Evolutionary conservation across 2,797 vertebrate genomes (phyloP).

Genomic region (Otolemur crassicaudatus): DNA sequence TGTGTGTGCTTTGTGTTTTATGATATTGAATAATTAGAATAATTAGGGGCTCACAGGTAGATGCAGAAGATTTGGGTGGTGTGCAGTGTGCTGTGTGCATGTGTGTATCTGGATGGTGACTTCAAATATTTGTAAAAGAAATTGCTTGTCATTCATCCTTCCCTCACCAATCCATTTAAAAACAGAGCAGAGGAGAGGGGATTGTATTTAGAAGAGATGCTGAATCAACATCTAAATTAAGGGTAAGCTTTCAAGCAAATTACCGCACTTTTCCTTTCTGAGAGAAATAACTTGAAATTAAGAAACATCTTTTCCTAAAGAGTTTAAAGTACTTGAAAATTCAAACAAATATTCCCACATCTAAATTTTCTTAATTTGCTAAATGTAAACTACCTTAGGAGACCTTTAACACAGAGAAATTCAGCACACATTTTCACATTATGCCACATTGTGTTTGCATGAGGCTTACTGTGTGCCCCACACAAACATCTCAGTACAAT

Average conservation of each 20-base stretch:
- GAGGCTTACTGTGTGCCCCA: neutral
- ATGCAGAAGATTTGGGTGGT: neutral
- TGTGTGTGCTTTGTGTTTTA: neutral
- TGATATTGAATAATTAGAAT: neutral
- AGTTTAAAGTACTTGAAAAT: constrained; percentile 49
- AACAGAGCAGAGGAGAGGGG: neutral
- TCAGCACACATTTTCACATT: neutral
- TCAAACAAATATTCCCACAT: constrained; percentile 44
- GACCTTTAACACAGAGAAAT: neutral
- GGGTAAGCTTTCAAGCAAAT: constrained; percentile 53
- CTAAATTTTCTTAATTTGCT: constrained; percentile 62
- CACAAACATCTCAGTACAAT: neutral
- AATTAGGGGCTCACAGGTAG: neutral
- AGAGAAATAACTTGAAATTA: constrained; percentile 51
- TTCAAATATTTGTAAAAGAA: constrained; percentile 56
- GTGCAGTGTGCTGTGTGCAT: neutral
- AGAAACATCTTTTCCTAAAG: constrained; percentile 44
- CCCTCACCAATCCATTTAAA: constrained; percentile 41
- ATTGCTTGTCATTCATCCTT: constrained; percentile 28
- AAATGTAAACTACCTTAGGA: constrained; percentile 43
- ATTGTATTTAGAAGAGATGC: constrained; percentile 31
- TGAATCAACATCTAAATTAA: constrained; percentile 49
- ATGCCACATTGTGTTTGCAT: too few relatives aligned
- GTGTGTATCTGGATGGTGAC: neutral
- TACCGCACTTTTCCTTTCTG: neutral